Evolutionary conservation across 1,140 invertebrate species (phyloP).

Genomic region (Platorchestia sp.): DNA sequence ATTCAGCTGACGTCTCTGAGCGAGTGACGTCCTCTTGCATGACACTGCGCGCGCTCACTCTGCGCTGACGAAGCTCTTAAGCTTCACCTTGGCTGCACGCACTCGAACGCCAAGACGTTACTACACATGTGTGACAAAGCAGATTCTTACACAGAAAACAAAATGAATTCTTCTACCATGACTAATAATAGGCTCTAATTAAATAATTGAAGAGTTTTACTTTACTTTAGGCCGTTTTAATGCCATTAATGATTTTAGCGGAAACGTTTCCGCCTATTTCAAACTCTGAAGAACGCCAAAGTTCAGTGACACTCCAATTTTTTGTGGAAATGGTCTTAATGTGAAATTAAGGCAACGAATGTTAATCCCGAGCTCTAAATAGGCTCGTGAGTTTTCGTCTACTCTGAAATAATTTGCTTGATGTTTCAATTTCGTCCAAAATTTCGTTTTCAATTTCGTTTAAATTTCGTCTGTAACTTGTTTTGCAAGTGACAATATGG

Average conservation of each 20-base stretch:
- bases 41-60: neutral
- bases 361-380: no score
- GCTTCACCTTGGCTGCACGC: neutral
- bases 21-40: no score
- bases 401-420: neutral
- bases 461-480: no score
- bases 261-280: neutral
- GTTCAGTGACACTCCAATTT: neutral
- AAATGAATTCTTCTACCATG: neutral
- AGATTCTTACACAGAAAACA: neutral
- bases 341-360: neutral
- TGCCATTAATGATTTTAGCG: neutral
- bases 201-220: neutral
- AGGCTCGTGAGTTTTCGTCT: no score
- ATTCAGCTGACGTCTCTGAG: no score
- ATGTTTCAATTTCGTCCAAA: neutral
- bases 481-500: no score
- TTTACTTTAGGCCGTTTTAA: neutral
- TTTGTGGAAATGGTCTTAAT: neutral
- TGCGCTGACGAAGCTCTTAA: neutral
- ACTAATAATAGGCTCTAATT: neutral
- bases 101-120: neutral
- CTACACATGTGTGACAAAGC: neutral
- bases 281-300: neutral
- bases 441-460: no score